These are phyloP conservation scores for Brachionus paranguensis DNA, from an alignment of 1,140 invertebrate genomes.

Conservation along the genomic window DNA sequence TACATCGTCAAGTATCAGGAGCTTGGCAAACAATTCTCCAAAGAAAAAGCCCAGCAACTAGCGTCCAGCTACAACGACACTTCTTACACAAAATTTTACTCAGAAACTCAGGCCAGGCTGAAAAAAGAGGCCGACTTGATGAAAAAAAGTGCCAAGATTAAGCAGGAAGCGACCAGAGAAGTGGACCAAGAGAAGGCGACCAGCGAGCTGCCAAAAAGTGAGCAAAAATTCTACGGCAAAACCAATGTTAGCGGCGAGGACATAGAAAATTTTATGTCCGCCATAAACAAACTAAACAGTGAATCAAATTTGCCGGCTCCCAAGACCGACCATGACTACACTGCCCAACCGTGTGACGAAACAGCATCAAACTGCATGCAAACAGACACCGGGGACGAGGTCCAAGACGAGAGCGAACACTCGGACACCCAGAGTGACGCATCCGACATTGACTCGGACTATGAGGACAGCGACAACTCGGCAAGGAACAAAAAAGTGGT, in stretches of 20 bases:
- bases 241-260: constrained; percentile 45
- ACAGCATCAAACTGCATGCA: constrained; percentile 69
- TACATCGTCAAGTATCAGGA: constrained; percentile 56
- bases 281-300: constrained; percentile 41
- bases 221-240: constrained; percentile 36
- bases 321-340: constrained; percentile 61
- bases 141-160: constrained; percentile 60
- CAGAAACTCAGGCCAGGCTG: background rate
- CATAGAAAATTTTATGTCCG: constrained; percentile 42
- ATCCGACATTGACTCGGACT: background rate
- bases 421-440: background rate
- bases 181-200: constrained; percentile 43
- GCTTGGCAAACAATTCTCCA: constrained; percentile 41
- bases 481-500: constrained; percentile 2
- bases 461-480: background rate
- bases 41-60: background rate
- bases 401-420: background rate
- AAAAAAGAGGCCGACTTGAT: constrained; percentile 30
- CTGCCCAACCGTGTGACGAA: constrained; percentile 74
- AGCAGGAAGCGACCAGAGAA: constrained; percentile 45
- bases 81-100: background rate
- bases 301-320: constrained; percentile 27
- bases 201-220: constrained; percentile 40
- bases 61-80: background rate
- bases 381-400: background rate